phyloP scores from a whole-genome alignment of 2,797 vertebrate genomes.

The Enteromius thamalakanensis region DNA sequence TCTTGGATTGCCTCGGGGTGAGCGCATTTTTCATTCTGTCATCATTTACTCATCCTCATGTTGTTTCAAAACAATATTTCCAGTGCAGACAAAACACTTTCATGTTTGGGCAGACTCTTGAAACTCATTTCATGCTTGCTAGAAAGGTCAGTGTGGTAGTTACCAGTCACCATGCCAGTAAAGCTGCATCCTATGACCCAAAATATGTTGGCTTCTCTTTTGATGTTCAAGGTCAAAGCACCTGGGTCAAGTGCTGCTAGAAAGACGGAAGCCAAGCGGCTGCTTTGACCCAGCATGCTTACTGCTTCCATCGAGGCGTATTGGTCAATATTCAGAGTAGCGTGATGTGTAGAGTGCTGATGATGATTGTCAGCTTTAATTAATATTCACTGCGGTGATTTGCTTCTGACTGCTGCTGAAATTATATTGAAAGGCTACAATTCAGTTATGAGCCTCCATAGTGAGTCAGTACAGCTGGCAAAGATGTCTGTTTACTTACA shows the following conservation, averaged over 20 bases:
- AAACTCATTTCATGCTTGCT: not conserved
- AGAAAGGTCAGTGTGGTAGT: not conserved
- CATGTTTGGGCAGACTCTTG: not conserved
- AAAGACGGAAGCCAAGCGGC: conserved; percentile 38
- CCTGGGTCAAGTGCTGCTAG: conserved; percentile 27
- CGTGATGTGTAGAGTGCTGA: conserved; percentile 60
- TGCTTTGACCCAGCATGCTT: conserved; percentile 42
- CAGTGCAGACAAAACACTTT: not conserved
- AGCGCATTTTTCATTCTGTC: not conserved
- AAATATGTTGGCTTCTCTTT: not conserved
- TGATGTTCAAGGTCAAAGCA: conserved; percentile 24
- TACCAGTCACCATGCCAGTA: not conserved
- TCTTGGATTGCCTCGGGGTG: not conserved
- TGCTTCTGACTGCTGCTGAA: conserved; percentile 8
- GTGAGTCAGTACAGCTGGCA: conserved; percentile 15
- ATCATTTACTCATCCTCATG: not conserved
- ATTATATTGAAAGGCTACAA: conserved; percentile 12
- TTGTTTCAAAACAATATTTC: not conserved
- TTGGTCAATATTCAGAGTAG: conserved; percentile 58
- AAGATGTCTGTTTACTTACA: conserved; percentile 1
- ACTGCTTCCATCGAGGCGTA: conserved; percentile 56
- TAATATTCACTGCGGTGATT: conserved; percentile 42
- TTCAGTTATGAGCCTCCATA: conserved; percentile 1
- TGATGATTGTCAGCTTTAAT: conserved; percentile 68
- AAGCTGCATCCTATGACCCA: not conserved